Percentiles rank a stretch among this genome's conserved stretches.
phyloP scores from a whole-genome alignment of 2,888 invertebrate genomes.

The Spialia ferax region DNA sequence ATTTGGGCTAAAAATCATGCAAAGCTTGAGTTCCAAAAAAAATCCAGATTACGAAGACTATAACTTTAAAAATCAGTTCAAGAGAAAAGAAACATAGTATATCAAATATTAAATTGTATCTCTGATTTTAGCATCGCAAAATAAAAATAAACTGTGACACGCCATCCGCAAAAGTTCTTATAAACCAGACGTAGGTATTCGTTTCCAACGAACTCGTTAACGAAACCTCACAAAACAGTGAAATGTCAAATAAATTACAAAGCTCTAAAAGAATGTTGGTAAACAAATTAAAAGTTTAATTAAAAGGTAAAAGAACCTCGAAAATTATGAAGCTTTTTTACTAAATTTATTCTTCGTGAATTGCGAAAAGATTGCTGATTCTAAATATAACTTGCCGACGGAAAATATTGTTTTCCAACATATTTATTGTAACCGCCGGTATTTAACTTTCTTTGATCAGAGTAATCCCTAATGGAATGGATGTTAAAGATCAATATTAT shows the following conservation, averaged over 20 bases:
- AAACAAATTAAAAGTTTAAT: constrained; percentile 63
- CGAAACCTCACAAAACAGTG: constrained; percentile 44
- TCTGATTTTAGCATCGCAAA: not conserved
- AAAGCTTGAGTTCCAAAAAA: too few species aligned
- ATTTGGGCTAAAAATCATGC: too few species aligned
- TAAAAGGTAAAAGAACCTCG: constrained; percentile 57
- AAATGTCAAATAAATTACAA: constrained; percentile 43
- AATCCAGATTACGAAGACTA: too few species aligned
- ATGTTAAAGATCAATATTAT: too few species aligned
- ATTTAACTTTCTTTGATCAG: not conserved
- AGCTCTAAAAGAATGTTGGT: constrained; percentile 50
- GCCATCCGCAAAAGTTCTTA: constrained; percentile 10
- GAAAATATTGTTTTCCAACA: constrained; percentile 1
- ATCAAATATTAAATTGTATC: too few species aligned
- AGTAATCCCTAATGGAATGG: too few species aligned
- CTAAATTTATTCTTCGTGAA: constrained; percentile 16
- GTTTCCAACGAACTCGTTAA: constrained; percentile 33
- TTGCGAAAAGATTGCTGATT: constrained; percentile 17
- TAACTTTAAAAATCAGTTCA: constrained; percentile 8
- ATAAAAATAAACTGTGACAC: constrained; percentile 6
- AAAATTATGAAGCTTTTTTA: constrained; percentile 34
- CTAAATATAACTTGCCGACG: constrained; percentile 11
- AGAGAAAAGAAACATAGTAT: not conserved
- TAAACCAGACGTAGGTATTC: constrained; percentile 14
- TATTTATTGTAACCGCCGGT: constrained; percentile 1